Evolutionary conservation across 2,888 invertebrate species (phyloP).

Genomic region (Melanostoma mellinum): DNA sequence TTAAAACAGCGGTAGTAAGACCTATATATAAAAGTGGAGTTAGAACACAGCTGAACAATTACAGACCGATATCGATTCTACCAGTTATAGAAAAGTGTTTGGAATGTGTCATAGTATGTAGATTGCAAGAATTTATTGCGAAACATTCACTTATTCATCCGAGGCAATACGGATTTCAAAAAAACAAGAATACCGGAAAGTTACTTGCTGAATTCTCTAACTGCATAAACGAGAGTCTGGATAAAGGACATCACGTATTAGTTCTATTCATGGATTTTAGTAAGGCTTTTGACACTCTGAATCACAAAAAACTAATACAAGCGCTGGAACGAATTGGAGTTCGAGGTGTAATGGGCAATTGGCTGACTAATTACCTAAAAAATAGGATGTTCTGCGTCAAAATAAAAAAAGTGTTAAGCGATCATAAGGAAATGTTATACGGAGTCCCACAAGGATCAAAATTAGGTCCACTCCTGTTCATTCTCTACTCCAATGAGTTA

Average conservation of each 20-base stretch:
- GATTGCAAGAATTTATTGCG: too few relatives aligned
- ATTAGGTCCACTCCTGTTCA: not conserved
- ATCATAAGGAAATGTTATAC: not conserved
- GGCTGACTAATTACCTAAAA: not conserved
- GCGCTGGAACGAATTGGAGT: not conserved
- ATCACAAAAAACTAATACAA: not conserved
- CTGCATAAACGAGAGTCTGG: not conserved
- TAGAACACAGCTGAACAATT: not conserved
- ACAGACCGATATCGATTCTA: not conserved
- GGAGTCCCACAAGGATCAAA: not conserved
- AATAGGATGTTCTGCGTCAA: not conserved
- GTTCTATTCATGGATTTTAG: not conserved
- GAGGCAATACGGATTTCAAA: too few relatives aligned
- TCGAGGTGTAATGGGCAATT: not conserved
- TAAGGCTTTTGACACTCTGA: not conserved
- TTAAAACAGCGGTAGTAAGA: slow-evolving; percentile 2
- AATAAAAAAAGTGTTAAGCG: not conserved
- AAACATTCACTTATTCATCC: too few relatives aligned
- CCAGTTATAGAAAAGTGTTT: not conserved
- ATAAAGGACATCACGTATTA: not conserved
- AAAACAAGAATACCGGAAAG: not conserved
- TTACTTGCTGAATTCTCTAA: not conserved
- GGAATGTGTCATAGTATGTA: not conserved
- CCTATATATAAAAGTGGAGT: slow-evolving; percentile 3
- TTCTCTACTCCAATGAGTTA: not conserved